Evolutionary conservation across 2,888 invertebrate genomes (phyloP), one percentile per base, ranked within the genome.

Genomic region (Teinopalpus imperialis): DNA sequence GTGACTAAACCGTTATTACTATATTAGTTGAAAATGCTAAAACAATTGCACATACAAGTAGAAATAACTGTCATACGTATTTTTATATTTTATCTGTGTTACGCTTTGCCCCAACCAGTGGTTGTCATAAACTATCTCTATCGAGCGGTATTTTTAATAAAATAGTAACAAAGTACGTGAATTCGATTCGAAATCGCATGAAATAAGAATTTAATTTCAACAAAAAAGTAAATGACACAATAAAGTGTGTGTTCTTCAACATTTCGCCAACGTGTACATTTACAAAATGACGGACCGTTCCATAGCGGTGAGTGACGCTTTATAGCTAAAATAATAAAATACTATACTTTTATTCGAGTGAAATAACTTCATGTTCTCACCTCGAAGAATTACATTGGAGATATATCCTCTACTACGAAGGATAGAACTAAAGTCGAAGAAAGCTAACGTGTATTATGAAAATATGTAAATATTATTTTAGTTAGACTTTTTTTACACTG

Each of bases 251-350:
- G 7, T 35, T 39, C 9, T 26, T 24, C 8, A 12, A 40, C 30
- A 31, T 10, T 21, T 34, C 9, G 3, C 5, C 1, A 14, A 6
- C 10, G n/a, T 24, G n/a, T 35, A n/a, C 7, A 16, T 16, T 12
- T 16, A 32, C 9, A 63, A 50, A 42, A 85, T 85, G 82, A 61
- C 75, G 42, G 85, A 85, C 45, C 74, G 83, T 59, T 63, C 76
- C 12, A 83, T 83, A 59, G 80, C 85, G 52, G 85, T 85, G 66
- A 74, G 82, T 74, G 52, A 18, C 34, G 40, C 39, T 54, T 51
- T 51, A 40, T 43, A 42, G 21, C 29, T 14, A 53, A 53, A 56
- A 51, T 51, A 54, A 55, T 36, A 49, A 61, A 61, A 59, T 54
- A 56, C 44, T 43, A 56, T 48, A 62, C 66, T 61, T 63, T 20